A percentile compares a stretch with the other conserved stretches of the same genome.
phyloP scores from a whole-genome alignment of 1,140 invertebrate species.

The Mamestra configurata region DNA sequence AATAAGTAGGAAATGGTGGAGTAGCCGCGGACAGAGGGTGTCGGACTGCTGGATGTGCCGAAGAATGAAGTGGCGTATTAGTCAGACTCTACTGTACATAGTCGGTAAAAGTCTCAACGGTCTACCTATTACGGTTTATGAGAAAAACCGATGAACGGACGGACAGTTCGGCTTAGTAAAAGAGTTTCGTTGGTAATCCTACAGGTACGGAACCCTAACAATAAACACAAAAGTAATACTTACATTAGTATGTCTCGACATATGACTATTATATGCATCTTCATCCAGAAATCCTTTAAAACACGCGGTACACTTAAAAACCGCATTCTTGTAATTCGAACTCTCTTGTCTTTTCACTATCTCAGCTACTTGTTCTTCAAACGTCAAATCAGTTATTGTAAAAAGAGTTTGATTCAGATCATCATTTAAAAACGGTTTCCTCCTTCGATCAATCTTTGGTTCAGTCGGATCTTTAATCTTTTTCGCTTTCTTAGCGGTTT shows the following conservation, averaged over 20 bases:
- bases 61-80: too few relatives aligned
- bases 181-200: too few relatives aligned
- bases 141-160: too few relatives aligned
- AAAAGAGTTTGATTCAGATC: slow-evolving; percentile 80
- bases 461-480: slow-evolving; percentile 59
- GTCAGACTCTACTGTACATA: too few relatives aligned
- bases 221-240: slow-evolving; percentile 54
- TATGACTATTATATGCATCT: slow-evolving; percentile 76
- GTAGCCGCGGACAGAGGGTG: too few relatives aligned
- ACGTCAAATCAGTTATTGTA: slow-evolving; percentile 74
- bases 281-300: slow-evolving; percentile 82
- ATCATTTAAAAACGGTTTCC: slow-evolving; percentile 78
- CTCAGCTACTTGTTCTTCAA: slow-evolving; percentile 78
- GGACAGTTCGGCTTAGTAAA: too few relatives aligned
- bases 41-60: too few relatives aligned
- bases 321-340: slow-evolving; percentile 76
- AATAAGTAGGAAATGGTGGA: too few relatives aligned
- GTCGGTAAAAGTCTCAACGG: too few relatives aligned
- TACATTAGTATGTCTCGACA: slow-evolving; percentile 76
- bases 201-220: too few relatives aligned
- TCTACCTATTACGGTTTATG: too few relatives aligned
- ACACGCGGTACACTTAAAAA: slow-evolving; percentile 77
- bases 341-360: slow-evolving; percentile 75
- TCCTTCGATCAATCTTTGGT: slow-evolving; percentile 77
- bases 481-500: slow-evolving; percentile 58